Evolutionary conservation across 1,140 invertebrate genomes (phyloP).

Genomic region (Heliconius nattereri): DNA sequence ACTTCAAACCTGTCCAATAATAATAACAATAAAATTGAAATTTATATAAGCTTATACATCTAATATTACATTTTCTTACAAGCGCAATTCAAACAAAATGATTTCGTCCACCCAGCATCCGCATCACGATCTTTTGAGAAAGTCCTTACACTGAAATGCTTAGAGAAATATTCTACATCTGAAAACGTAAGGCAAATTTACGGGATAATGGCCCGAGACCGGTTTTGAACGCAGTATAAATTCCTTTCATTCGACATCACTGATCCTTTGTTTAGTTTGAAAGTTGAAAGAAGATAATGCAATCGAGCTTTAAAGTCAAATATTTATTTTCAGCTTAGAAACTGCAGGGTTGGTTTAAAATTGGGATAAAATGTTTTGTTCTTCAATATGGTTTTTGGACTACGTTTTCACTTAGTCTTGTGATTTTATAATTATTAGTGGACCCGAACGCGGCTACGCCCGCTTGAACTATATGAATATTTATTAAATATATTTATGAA

Average conservation of each 20-base stretch:
- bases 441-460: too few species aligned
- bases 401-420: too few species aligned
- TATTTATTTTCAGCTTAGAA: neutral
- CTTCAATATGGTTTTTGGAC: neutral
- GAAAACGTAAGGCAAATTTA: neutral
- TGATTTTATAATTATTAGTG: too few species aligned
- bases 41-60: too few species aligned
- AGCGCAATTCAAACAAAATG: neutral
- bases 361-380: neutral
- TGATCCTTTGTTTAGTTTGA: conserved; percentile 6
- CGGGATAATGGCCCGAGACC: neutral
- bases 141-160: neutral
- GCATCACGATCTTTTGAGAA: neutral
- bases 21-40: too few species aligned
- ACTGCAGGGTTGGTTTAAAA: neutral
- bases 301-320: neutral
- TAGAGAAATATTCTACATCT: neutral
- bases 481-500: too few species aligned
- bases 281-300: neutral
- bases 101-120: neutral
- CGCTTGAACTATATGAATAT: too few species aligned
- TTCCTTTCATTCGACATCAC: neutral
- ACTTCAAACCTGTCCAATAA: too few species aligned
- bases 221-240: neutral
- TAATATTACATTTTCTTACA: neutral